Evolutionary conservation across 2,888 invertebrate genomes (phyloP).

Genomic region (Lycia hirtaria): DNA sequence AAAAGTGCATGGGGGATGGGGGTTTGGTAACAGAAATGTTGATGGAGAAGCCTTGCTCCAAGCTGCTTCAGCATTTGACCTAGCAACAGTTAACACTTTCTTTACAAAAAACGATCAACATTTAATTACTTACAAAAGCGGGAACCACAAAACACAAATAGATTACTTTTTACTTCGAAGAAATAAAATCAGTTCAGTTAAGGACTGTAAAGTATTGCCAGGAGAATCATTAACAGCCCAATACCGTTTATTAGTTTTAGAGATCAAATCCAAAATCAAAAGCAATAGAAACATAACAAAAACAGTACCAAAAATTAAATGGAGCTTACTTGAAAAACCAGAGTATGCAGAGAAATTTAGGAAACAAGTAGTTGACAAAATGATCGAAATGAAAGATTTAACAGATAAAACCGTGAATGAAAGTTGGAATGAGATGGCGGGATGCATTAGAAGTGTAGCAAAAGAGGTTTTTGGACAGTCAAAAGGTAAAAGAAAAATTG

Average conservation of each 20-base stretch:
- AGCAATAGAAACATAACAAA: not conserved
- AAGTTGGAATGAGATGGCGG: not conserved
- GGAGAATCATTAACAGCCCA: not conserved
- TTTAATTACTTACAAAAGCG: not conserved
- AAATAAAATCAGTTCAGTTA: not conserved
- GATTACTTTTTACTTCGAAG: too few species aligned
- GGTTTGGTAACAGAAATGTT: not conserved
- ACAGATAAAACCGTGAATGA: not conserved
- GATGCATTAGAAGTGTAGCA: not conserved
- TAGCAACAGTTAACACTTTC: not conserved
- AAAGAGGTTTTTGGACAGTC: too few species aligned
- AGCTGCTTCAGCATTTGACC: too few species aligned
- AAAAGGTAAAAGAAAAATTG: too few species aligned
- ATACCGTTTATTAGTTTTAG: not conserved
- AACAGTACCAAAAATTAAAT: not conserved
- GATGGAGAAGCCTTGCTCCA: too few species aligned
- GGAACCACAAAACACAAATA: not conserved
- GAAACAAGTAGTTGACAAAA: not conserved
- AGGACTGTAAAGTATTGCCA: too few species aligned
- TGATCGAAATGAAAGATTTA: not conserved
- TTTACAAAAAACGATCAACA: not conserved
- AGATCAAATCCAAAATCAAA: not conserved
- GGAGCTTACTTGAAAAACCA: not conserved
- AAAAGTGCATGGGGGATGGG: not conserved
- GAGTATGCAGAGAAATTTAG: not conserved